Evolutionary conservation across 2,113 vertebrate species (phyloP), one percentile per base, ranked within the genome.

Genomic region (Pelecanoides urinatrix): DNA sequence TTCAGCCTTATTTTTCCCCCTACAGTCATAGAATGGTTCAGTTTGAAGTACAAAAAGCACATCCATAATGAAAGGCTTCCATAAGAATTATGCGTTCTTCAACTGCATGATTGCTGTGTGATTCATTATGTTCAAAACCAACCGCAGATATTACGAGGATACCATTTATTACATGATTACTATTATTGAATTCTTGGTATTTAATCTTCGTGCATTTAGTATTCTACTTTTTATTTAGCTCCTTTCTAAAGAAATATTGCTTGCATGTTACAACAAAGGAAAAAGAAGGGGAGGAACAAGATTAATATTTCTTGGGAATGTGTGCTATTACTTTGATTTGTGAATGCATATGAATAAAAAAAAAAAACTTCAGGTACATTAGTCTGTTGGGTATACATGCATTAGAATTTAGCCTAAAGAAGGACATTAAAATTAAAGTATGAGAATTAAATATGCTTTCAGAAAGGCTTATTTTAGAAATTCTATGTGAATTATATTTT

Each of bases 121-220:
- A 96, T 94, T 96, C 81, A 97, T 94, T 96, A 94, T 27, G 63
- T 76, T 94, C 96, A 65, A 93, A 95, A 86, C 62, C 87, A 96
- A 86, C 71, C 76, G 67, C 76, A 93, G 85, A 92, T 79, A 96
- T 88, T 88, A 90, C 1, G 2, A 96, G 63, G 42, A 93, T 66
- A 76, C 45, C 49, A 90, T 93, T 86, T 92, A 88, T 96, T 96
- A 66, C 70, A 76, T 61, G 61, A 96, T 90, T 89, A 83, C 45
- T 75, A 16, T 53, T 94, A 94, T 66, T 82, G 71, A 90, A 86
- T 92, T 93, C 45, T 55, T 45, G 42, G 27, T 91, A 76, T 85
- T 91, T 95, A 82, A 96, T 88, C 90, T 90, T 65, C 2, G 0
- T 0, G 0, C 23, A 62, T 94, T 92, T 79, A 50, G 42, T 56